Evolutionary conservation across 2,888 invertebrate species (phyloP), one percentile per base, ranked within the genome.

Genomic region (Pristionchus exspectatus): DNA sequence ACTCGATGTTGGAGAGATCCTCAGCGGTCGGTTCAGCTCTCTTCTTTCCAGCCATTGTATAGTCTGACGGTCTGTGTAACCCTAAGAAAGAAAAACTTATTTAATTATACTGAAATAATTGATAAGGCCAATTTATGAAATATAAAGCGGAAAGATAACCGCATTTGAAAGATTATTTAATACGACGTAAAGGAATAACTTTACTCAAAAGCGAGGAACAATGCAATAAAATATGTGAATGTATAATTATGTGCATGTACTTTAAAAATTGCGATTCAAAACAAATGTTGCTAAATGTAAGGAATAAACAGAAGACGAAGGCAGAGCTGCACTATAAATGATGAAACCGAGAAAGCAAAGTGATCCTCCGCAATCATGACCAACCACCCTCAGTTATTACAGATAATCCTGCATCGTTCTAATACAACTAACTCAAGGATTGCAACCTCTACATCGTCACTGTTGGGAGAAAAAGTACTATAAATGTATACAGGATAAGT

Each of bases 1-100:
- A 99, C 96, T 99, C 98, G 66, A 99, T 98, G 96, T 98, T 98
- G 90, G 98, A 97, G 93, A 99, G 96, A 96, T 98, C 98, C 95
- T 98, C 98, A 18, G 90, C 92, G 84, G 92, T 91, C 74, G 95
- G 93, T 88, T 95, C 92, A 72, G 89, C 90, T 38, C 88, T 85
- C 30, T 77, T 54, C 86, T 90, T 90, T 72, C 84, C 90, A 14
- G 74, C 38, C 74, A 77, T 77, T 77, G 30, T 77, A 24, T 38
- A 30, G 27, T 77, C 21, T 24, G 44, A 16, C 10, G 74, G 74
- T 77, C 44, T 44, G 44, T 77, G 74, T 24, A 77, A 44, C 74
- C 74, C 54, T 83, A 56, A 54, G n/a, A 50, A 83, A 56, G 83
- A 54, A 21, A 54, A n/a, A n/a, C n/a, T n/a, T n/a, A 38, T 38